Conservation (phyloP, 30 jellyfish, hydroid and myxozoan genomes). For the Sanderia malayensis region DNA sequence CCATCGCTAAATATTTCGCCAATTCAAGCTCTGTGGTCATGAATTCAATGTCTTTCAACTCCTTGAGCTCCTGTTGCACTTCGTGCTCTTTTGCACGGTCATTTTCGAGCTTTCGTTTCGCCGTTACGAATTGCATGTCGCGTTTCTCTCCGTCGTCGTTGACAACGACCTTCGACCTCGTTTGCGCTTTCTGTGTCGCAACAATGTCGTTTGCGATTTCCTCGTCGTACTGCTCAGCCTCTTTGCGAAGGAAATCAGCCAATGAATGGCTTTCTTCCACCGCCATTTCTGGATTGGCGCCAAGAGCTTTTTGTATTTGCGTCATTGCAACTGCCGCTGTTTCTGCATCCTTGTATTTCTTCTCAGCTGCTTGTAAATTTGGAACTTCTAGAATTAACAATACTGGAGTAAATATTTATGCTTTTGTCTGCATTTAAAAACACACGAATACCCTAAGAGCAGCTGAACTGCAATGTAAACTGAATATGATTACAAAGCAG, state of each 20-base stretch:
- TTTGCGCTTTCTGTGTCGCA: conserved; percentile 63
- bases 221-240: conserved; percentile 60
- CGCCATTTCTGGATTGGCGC: conserved; percentile 79
- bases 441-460: too few species aligned
- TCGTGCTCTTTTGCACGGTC: conserved; percentile 85
- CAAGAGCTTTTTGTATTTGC: conserved; percentile 68
- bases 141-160: conserved; percentile 52
- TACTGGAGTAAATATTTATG: too few species aligned
- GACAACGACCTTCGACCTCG: conserved; percentile 41
- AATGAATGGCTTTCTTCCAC: conserved; percentile 76
- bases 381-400: conserved; percentile 69
- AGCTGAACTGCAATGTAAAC: too few species aligned
- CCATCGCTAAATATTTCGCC: conserved; percentile 89
- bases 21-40: conserved; percentile 87
- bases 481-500: too few species aligned
- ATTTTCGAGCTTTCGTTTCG: conserved; percentile 76
- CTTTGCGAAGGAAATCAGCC: conserved; percentile 63
- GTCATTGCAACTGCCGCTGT: conserved; percentile 84
- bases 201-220: conserved; percentile 70
- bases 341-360: conserved; percentile 62
- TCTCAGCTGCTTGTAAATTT: conserved; percentile 59
- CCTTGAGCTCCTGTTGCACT: conserved; percentile 63
- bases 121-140: conserved; percentile 42
- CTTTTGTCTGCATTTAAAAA: too few species aligned
- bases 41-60: conserved; percentile 74